phyloP scores from a whole-genome alignment of 2,888 invertebrate species.

The Coenonympha arcania region DNA sequence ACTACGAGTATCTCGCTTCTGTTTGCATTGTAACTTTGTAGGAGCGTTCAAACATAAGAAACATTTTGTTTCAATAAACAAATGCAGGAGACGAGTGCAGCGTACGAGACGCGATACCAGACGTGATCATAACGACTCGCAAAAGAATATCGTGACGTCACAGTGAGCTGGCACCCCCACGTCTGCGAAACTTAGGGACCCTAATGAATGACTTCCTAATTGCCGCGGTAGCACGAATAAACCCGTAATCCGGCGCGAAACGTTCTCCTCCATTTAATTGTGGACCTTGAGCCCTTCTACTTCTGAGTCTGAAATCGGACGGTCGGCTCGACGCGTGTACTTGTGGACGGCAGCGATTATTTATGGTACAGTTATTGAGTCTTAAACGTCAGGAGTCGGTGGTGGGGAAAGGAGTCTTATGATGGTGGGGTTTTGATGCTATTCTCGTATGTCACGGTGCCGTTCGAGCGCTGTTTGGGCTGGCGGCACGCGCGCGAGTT shows the following conservation, averaged over 20 bases:
- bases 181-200: slow-evolving; percentile 74
- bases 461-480: slow-evolving; percentile 24
- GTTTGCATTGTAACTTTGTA: slow-evolving; percentile 55
- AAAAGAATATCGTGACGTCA: slow-evolving; percentile 61
- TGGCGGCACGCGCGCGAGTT: slow-evolving; percentile 28
- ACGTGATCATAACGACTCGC: slow-evolving; percentile 26
- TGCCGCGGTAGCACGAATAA: slow-evolving; percentile 69
- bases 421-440: slow-evolving; percentile 33
- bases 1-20: slow-evolving; percentile 55
- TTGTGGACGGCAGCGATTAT: slow-evolving; percentile 50
- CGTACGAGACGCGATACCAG: not conserved
- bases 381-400: slow-evolving; percentile 35
- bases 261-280: slow-evolving; percentile 54
- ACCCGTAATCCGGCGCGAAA: slow-evolving; percentile 65
- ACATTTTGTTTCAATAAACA: slow-evolving; percentile 51
- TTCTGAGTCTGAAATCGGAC: slow-evolving; percentile 64
- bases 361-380: slow-evolving; percentile 41
- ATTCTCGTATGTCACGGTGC: slow-evolving; percentile 28
- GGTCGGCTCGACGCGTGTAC: slow-evolving; percentile 53
- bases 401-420: slow-evolving; percentile 47
- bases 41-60: slow-evolving; percentile 58
- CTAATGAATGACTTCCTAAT: slow-evolving; percentile 75
- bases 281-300: slow-evolving; percentile 61
- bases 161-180: slow-evolving; percentile 65
- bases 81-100: slow-evolving; percentile 21